Evolutionary conservation across 1,140 invertebrate genomes (phyloP), one percentile per base, ranked within the genome.

Genomic region (Helicoverpa armigera): DNA sequence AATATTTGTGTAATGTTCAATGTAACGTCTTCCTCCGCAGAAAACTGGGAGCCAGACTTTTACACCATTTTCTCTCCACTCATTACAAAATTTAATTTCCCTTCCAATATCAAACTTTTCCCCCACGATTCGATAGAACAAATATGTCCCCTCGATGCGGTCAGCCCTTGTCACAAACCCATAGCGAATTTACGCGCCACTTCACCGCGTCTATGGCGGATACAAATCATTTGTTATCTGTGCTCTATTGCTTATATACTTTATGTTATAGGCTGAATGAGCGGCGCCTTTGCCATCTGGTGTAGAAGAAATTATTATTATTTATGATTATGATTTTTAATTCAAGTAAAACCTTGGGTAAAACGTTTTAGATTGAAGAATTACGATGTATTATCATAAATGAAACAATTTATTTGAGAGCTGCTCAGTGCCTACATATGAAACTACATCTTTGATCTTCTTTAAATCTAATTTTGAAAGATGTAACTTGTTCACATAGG

Each of bases 161-260:
- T 78, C 83, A 81, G 80, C 76, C 81, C 76, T 53, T 29, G 43
- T 61, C 77, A 65, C 65, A 70, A 79, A 79, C 76, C 63, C 65
- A 70, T 79, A 23, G 58, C 76, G 51, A 81, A 78, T 85, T 86
- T 75, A 79, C 83, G 80, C 85, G 67, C 73, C 23, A 79, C 72
- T 80, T 56, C 60, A 82, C 79, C n/a, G 61, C 70, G 7, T 29
- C 76, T 80, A 82, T 82, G 16, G 83, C 79, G 75, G 82, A 80
- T 80, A 84, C 80, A 80, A 85, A 82, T 84, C 85, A 84, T 86
- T 84, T 84, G 81, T 86, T 85, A 86, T 86, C 79, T 82, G 16
- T 80, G 51, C 54, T 74, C 18, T 60, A n/a, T 72, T 61, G 50
- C 23, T 48, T 79, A 79, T 83, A 63, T 70, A 48, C 73, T 72